phyloP scores from a whole-genome alignment of 2,888 invertebrate genomes.

The Drosophila maculinotata region DNA sequence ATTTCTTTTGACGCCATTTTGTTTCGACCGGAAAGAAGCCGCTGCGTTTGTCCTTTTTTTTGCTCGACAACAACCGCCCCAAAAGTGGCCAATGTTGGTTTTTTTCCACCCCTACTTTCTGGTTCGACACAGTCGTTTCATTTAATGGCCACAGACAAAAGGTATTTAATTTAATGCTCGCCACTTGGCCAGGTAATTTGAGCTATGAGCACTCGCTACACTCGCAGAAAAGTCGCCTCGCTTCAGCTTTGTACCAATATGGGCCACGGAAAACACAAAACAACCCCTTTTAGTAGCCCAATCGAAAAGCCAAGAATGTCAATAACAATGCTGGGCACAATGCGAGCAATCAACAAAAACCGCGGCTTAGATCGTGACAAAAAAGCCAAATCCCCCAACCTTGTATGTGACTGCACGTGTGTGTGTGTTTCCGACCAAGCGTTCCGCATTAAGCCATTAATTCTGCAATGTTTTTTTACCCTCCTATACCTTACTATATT shows the following conservation, averaged over 20 bases:
- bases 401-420: neutral
- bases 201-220: constrained; percentile 48
- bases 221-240: constrained; percentile 25
- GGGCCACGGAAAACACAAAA: neutral
- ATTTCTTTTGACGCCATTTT: constrained; percentile 73
- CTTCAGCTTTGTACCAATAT: neutral
- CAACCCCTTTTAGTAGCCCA: constrained; percentile 1
- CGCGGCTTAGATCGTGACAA: constrained; percentile 69
- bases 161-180: constrained; percentile 75
- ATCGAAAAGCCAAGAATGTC: constrained; percentile 56
- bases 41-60: constrained; percentile 22
- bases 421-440: constrained; percentile 3
- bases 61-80: neutral
- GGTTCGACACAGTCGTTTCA: constrained; percentile 44
- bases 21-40: constrained; percentile 33
- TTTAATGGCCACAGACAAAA: constrained; percentile 72
- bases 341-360: constrained; percentile 52
- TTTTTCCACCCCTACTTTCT: constrained; percentile 6
- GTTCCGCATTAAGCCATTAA: constrained; percentile 26
- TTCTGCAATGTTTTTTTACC: constrained; percentile 3
- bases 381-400: constrained; percentile 51
- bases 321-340: constrained; percentile 62
- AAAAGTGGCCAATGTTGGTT: constrained; percentile 14
- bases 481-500: neutral
- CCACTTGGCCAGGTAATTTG: constrained; percentile 72